Conservation (phyloP, 2,113 vertebrate genomes). For the Ariopsis seemanni region DNA sequence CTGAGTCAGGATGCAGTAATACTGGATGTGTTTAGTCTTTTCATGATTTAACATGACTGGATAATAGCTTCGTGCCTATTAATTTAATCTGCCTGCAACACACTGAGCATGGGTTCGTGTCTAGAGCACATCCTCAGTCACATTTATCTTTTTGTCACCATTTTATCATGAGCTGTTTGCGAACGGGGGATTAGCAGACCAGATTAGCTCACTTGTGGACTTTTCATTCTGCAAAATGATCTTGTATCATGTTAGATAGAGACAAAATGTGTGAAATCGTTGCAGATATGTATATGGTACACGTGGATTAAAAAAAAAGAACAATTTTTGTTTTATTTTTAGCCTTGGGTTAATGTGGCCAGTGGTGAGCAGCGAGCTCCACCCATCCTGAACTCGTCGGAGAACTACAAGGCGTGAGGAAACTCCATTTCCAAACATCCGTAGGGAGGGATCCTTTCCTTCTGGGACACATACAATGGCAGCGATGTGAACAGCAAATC, state of each 20-base stretch:
- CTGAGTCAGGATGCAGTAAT: slow-evolving; percentile 35
- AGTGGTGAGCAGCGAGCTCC: slow-evolving; percentile 6
- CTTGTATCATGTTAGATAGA: background rate
- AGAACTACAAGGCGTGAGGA: slow-evolving; percentile 45
- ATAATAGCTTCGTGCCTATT: background rate
- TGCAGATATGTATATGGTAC: background rate
- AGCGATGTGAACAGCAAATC: slow-evolving; percentile 3
- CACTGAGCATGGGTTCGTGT: background rate
- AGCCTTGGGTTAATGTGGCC: background rate
- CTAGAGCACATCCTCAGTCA: background rate
- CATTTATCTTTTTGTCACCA: background rate
- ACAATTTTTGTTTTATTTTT: background rate
- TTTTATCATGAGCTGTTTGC: background rate
- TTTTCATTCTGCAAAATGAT: background rate
- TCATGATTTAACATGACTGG: slow-evolving; percentile 19
- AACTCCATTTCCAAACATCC: slow-evolving; percentile 52
- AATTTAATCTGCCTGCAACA: background rate
- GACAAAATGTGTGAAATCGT: background rate
- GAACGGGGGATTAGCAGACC: background rate
- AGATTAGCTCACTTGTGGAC: background rate
- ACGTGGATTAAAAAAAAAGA: background rate
- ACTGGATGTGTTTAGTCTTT: slow-evolving; percentile 4
- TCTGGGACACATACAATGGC: slow-evolving; percentile 48
- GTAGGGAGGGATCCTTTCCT: slow-evolving; percentile 57
- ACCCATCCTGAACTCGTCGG: slow-evolving; percentile 40